Evolutionary conservation across 2,113 vertebrate genomes (phyloP).

Genomic region (Ctenodactylus gundi): DNA sequence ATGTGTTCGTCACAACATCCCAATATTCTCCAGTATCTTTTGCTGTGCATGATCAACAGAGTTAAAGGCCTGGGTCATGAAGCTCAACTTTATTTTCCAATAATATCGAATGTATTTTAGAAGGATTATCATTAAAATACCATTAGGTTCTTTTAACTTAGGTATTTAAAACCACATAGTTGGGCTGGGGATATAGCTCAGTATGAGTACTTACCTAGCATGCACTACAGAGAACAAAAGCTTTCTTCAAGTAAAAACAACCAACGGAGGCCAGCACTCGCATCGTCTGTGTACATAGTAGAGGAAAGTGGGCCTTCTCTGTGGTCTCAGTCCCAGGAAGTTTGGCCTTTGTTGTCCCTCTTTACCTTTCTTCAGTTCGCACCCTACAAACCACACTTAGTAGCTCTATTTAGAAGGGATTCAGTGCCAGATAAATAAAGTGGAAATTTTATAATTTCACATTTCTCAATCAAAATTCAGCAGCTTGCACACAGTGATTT

Average conservation of each 20-base stretch:
- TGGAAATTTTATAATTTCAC: not conserved
- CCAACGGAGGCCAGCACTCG: not conserved
- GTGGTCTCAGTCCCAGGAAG: not conserved
- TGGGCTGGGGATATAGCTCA: not conserved
- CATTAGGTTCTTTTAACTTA: not conserved
- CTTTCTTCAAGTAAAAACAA: not conserved
- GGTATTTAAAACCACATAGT: not conserved
- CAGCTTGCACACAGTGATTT: not conserved
- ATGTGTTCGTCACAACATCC: not conserved
- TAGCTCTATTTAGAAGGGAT: not conserved
- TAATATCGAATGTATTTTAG: not conserved
- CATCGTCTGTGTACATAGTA: not conserved
- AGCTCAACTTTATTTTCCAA: not conserved
- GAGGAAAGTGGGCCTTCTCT: not conserved
- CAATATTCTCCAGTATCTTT: not conserved
- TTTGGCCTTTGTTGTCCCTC: not conserved
- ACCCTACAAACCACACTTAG: not conserved
- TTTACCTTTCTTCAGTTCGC: not conserved
- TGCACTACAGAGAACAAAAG: not conserved
- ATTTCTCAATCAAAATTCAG: constrained; percentile 24
- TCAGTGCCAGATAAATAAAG: not conserved
- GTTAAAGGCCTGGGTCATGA: not conserved
- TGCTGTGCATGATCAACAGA: not conserved
- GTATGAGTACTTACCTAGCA: not conserved
- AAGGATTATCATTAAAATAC: not conserved